Evolutionary conservation across 2,797 vertebrate genomes (phyloP).

Genomic region (Garrulus glandarius): DNA sequence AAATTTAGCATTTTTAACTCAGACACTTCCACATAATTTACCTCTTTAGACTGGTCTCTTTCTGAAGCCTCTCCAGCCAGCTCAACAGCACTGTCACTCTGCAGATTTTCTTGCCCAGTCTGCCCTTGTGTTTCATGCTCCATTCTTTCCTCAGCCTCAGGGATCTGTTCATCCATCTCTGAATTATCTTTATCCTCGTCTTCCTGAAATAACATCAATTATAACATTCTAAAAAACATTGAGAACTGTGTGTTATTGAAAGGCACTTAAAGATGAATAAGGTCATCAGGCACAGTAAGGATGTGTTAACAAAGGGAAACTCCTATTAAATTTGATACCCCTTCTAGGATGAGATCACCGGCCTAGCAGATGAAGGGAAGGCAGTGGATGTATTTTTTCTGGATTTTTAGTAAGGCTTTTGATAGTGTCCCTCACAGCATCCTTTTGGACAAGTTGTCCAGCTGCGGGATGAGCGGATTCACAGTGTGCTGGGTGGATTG

Average conservation of each 20-base stretch:
- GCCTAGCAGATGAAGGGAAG: neutral
- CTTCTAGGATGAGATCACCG: neutral
- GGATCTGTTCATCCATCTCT: conserved; percentile 74
- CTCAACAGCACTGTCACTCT: conserved; percentile 89
- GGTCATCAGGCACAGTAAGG: neutral
- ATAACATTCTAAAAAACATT: conserved; percentile 40
- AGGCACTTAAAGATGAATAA: neutral
- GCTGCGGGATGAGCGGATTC: neutral
- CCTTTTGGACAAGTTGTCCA: neutral
- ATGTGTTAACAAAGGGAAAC: neutral
- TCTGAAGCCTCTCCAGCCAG: conserved; percentile 89
- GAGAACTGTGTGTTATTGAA: neutral
- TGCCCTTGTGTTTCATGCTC: conserved; percentile 84
- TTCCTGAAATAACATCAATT: conserved; percentile 37
- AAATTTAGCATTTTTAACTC: neutral
- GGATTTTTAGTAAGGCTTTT: neutral
- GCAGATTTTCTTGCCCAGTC: conserved; percentile 87
- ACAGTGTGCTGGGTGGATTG: neutral
- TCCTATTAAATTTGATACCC: neutral
- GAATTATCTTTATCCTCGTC: conserved; percentile 72
- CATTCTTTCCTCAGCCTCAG: conserved; percentile 82
- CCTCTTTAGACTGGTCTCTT: conserved; percentile 91
- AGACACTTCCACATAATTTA: conserved; percentile 15
- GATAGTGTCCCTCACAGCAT: neutral
- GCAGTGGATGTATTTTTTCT: neutral